Conservation (phyloP, 2,113 vertebrate species). For the Promerops cafer region DNA sequence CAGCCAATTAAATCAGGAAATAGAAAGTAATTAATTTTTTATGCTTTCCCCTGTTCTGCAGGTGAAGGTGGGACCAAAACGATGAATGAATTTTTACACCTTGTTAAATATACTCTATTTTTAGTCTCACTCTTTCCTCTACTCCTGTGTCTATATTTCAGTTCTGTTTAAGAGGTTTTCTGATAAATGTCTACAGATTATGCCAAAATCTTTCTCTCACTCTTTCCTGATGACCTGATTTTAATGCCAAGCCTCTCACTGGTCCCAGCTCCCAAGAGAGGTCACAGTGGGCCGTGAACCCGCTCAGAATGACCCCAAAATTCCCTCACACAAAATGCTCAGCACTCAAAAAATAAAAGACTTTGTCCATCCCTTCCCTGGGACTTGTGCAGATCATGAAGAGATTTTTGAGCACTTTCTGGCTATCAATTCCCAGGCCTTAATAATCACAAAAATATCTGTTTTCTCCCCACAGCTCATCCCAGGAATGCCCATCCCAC, state of each 20-base stretch:
- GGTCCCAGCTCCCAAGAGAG: fast-evolving
- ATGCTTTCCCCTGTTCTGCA: not conserved
- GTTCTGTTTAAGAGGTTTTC: not conserved
- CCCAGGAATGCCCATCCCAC: fast-evolving
- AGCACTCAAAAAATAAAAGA: not conserved
- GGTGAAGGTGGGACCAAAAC: not conserved
- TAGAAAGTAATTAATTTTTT: not conserved
- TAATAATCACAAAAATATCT: not conserved
- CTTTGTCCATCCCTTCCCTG: not conserved
- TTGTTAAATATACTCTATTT: not conserved
- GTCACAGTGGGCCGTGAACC: not conserved
- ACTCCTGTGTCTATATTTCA: not conserved
- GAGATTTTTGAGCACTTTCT: not conserved
- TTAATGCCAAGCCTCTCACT: not conserved
- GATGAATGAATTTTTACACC: not conserved
- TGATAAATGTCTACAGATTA: not conserved
- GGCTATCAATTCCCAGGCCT: not conserved
- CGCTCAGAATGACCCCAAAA: not conserved
- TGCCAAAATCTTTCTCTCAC: not conserved
- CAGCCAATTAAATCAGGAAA: not conserved
- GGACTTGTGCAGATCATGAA: not conserved
- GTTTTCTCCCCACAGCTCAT: not conserved
- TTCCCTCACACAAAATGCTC: not conserved
- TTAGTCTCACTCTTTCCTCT: not conserved
- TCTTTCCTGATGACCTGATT: not conserved